Evolutionary conservation across 2,113 vertebrate species (phyloP), one percentile per base, ranked within the genome.

Genomic region (Panthera tigris): DNA sequence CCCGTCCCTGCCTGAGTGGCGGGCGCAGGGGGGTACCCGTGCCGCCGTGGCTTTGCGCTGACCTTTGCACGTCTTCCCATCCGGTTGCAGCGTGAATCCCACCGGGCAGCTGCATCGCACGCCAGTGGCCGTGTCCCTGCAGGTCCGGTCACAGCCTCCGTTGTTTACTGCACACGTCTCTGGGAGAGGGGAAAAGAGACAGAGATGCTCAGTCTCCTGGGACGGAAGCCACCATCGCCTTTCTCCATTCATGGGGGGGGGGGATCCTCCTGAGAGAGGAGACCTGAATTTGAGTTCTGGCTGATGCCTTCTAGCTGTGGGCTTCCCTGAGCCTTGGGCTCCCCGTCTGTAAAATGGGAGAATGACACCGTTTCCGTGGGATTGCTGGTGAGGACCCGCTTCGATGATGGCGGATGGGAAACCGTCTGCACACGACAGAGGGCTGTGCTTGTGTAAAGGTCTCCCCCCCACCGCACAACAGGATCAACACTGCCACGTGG

Each of bases 21-120:
- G 39, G 5, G 63, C 0, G 61, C 27, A 6, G 71, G 71, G 0
- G 3, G 50, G 31, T 8, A 9, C 16, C 0, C 8, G 2, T 3
- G 33, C 41, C 23, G 4, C 0, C 4, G 19, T 1, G 9, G 76
- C 52, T 33, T 21, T 15, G 2, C 0, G 98, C 99, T 99, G 98
- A 99, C 99, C 99, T 99, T 99, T 99, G 98, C 99, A 99, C 3
- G 99, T 99, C 98, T 99, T 99, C 95, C 99, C 99, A 29, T 99
- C 99, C 0, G 99, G 99, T 98, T 99, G 99, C 94, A 99, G 99
- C 13, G 99, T 99, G 98, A 99, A 99, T 96, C 99, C 99, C 55
- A 99, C 99, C 0, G 99, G 99, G 98, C 99, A 99, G 98, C 99
- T 99, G 98, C 99, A 99, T 31, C 99, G 99, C 25, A 99, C 99